These are phyloP conservation scores for Chaenocephalus aceratus DNA, from an alignment of 2,113 vertebrate species.

Conservation along the genomic window DNA sequence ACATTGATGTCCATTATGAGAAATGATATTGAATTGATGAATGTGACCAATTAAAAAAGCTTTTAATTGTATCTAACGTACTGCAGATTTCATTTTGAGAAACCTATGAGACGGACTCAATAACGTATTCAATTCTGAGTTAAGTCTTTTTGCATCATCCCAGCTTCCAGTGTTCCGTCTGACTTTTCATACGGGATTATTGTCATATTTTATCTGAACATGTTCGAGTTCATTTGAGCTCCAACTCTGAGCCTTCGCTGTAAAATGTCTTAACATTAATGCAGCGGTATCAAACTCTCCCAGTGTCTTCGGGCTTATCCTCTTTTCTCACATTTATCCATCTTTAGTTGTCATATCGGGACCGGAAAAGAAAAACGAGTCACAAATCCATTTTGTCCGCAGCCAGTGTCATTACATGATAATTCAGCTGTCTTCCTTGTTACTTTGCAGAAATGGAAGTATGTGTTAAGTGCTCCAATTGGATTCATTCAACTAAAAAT, in stretches of 20 bases:
- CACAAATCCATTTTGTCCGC: constrained; percentile 32
- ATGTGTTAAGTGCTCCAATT: background rate
- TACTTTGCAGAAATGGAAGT: background rate
- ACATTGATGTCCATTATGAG: background rate
- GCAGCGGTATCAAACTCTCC: constrained; percentile 25
- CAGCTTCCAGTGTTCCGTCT: constrained; percentile 8
- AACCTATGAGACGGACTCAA: background rate
- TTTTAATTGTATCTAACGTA: background rate
- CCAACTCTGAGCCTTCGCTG: background rate
- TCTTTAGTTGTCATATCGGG: constrained; percentile 40
- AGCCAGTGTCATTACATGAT: constrained; percentile 7
- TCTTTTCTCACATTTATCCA: constrained; percentile 33
- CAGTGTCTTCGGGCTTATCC: constrained; percentile 54
- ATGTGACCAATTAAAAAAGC: too few species aligned
- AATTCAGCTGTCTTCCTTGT: constrained; percentile 13
- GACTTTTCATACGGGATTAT: constrained; percentile 44
- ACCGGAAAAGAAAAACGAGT: background rate
- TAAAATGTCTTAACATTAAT: background rate
- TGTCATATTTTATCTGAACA: constrained; percentile 36
- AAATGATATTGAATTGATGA: too few species aligned
- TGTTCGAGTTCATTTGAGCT: constrained; percentile 48
- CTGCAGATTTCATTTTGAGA: background rate
- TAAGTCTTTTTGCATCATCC: constrained; percentile 10
- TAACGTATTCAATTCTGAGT: background rate
- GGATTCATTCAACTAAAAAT: constrained; percentile 13